phyloP scores from a whole-genome alignment of 2,888 invertebrate species.

The Eledone cirrhosa region DNA sequence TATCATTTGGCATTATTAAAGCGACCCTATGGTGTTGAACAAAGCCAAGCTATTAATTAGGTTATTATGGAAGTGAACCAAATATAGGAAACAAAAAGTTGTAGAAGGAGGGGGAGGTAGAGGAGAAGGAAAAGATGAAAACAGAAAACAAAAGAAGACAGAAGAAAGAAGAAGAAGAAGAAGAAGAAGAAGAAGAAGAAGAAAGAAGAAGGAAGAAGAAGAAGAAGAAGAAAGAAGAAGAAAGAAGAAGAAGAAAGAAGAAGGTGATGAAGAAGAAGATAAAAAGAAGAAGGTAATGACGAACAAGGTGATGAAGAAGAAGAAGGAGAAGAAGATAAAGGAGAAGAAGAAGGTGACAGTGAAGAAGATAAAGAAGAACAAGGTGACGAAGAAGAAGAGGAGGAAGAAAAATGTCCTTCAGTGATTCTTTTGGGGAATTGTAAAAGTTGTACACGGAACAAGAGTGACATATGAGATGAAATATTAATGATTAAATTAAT shows the following conservation, averaged over 20 bases:
- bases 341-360: not conserved
- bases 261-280: not conserved
- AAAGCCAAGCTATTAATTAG: no score
- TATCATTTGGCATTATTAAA: no score
- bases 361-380: not conserved
- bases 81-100: no score
- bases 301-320: not conserved
- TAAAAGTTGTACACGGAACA: no score
- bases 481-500: no score
- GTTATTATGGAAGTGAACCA: no score
- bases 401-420: no score
- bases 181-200: not conserved
- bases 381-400: no score
- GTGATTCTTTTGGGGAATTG: no score
- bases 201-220: not conserved
- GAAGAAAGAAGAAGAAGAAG: not conserved
- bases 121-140: not conserved
- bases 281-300: not conserved
- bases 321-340: not conserved
- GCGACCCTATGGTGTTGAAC: no score
- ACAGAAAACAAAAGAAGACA: not conserved
- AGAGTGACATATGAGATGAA: no score
- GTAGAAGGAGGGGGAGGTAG: not conserved
- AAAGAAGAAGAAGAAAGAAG: not conserved
- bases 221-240: not conserved